Percentiles rank a stretch among this genome's conserved stretches.
Evolutionary conservation across 2,797 vertebrate species (phyloP).

Genomic region (Pangasius macronema): DNA sequence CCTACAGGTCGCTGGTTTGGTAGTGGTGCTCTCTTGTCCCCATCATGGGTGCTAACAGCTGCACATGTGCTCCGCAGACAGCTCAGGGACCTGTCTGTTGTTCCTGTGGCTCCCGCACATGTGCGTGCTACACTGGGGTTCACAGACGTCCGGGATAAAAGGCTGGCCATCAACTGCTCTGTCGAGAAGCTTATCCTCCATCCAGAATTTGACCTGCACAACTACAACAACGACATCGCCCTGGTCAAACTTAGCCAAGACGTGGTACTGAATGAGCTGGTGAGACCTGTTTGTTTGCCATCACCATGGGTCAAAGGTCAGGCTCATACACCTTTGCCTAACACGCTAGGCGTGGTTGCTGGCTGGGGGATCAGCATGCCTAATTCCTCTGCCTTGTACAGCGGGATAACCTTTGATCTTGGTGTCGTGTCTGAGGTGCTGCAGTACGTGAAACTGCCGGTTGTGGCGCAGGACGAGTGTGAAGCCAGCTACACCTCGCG

Average conservation of each 20-base stretch:
- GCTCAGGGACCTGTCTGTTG: conserved; percentile 83
- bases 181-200: conserved; percentile 86
- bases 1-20: conserved; percentile 91
- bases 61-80: conserved; percentile 91
- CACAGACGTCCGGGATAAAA: conserved; percentile 77
- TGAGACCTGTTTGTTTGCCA: conserved; percentile 88
- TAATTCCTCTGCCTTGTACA: conserved; percentile 77
- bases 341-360: conserved; percentile 87
- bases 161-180: conserved; percentile 72
- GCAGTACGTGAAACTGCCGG: conserved; percentile 92
- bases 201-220: conserved; percentile 86
- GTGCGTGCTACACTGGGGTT: conserved; percentile 86
- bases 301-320: conserved; percentile 67
- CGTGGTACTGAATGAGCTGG: conserved; percentile 72
- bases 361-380: conserved; percentile 93
- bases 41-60: conserved; percentile 89
- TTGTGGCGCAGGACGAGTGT: conserved; percentile 88
- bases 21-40: conserved; percentile 88
- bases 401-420: conserved; percentile 70
- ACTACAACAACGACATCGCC: conserved; percentile 94
- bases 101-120: conserved; percentile 81
- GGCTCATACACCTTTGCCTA: conserved; percentile 72
- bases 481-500: conserved; percentile 87
- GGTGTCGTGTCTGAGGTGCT: conserved; percentile 81
- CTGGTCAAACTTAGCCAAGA: conserved; percentile 82